Percentiles rank a stretch among this genome's conserved stretches.
Evolutionary conservation across 2,113 vertebrate species (phyloP).

Genomic region (Coracopsis vasa): DNA sequence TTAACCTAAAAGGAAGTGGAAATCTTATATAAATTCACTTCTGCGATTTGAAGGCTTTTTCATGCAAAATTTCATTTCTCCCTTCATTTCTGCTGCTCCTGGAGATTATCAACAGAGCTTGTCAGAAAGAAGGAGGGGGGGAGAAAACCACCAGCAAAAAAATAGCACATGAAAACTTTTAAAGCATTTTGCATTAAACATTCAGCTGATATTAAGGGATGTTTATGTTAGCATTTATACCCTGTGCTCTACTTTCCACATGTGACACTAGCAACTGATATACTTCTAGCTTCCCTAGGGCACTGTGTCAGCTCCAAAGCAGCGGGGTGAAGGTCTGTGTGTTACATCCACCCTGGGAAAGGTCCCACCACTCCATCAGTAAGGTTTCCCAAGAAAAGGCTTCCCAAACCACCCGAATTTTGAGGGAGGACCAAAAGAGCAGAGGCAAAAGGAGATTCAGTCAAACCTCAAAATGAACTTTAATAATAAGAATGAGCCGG

Average conservation of each 20-base stretch:
- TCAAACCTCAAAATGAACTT: conserved; percentile 21
- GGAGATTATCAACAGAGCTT: background rate
- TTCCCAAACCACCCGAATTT: background rate
- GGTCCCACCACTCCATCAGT: background rate
- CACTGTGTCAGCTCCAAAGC: background rate
- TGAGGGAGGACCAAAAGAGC: background rate
- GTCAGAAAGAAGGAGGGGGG: background rate
- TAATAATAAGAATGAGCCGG: background rate
- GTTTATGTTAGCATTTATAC: background rate
- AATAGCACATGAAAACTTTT: background rate
- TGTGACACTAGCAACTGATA: background rate
- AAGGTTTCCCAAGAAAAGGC: accelerated
- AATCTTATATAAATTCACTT: background rate
- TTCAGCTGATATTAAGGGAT: background rate
- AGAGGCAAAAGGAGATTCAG: background rate
- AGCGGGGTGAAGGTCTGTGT: accelerated
- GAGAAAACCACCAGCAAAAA: background rate
- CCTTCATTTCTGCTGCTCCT: background rate
- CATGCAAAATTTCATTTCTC: background rate
- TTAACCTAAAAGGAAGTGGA: conserved; percentile 12
- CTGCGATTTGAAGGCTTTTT: background rate
- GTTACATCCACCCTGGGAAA: background rate
- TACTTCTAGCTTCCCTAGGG: background rate
- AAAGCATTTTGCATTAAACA: background rate
- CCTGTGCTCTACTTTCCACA: background rate